Conservation (phyloP, 2,797 vertebrate genomes). For the Ambastaia sidthimunki region DNA sequence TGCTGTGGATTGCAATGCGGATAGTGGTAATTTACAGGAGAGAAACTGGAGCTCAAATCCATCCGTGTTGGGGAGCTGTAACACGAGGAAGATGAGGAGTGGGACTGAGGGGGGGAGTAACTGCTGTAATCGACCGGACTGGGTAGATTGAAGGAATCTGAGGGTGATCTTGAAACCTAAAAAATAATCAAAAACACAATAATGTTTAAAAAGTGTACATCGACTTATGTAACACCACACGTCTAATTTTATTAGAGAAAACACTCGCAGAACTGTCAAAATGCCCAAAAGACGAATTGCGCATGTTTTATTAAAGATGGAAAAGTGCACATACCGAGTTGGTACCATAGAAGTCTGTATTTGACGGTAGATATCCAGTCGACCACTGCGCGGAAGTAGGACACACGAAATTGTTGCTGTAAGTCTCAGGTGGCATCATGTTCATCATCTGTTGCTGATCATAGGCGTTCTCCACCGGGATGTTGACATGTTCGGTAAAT, state of each 20-base stretch:
- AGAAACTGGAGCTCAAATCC: conserved; percentile 74
- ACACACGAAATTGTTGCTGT: conserved; percentile 60
- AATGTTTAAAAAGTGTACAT: not conserved
- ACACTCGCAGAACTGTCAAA: not conserved
- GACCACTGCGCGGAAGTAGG: conserved; percentile 67
- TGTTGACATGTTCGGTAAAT: conserved; percentile 72
- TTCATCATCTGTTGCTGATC: conserved; percentile 81
- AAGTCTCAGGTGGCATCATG: conserved; percentile 71
- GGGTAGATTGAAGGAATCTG: conserved; percentile 77
- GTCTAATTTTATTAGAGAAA: not conserved
- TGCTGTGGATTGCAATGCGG: conserved; percentile 72
- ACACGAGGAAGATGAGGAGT: conserved; percentile 79
- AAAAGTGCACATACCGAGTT: conserved; percentile 79
- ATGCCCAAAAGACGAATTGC: conserved; percentile 7
- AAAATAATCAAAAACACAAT: not conserved
- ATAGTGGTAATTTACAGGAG: conserved; percentile 73
- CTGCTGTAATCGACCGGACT: conserved; percentile 81
- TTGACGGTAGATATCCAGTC: conserved; percentile 76
- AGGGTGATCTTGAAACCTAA: conserved; percentile 81
- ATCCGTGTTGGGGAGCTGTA: conserved; percentile 79
- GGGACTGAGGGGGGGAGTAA: conserved; percentile 82
- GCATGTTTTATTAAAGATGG: too few relatives aligned
- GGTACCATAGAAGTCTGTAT: conserved; percentile 79
- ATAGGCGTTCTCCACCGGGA: conserved; percentile 72
- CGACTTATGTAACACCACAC: not conserved